phyloP scores from a whole-genome alignment of 2,113 vertebrate genomes.

The Montifringilla adamsi region DNA sequence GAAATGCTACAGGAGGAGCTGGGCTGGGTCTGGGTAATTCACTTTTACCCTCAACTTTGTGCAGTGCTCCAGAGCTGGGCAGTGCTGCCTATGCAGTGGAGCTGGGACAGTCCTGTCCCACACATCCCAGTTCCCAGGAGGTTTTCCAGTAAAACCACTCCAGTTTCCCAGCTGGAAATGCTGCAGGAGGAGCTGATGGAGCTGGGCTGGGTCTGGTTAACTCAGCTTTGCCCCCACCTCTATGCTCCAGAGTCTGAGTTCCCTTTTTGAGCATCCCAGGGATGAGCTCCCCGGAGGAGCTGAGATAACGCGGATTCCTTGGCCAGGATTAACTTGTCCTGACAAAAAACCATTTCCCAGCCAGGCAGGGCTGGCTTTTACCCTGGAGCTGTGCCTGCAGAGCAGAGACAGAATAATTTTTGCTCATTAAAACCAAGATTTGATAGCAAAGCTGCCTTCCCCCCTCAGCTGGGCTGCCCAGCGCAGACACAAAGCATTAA shows the following conservation, averaged over 20 bases:
- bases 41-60: neutral
- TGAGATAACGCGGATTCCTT: neutral
- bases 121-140: neutral
- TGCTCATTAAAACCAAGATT: neutral
- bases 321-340: neutral
- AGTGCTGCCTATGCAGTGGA: neutral
- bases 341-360: slow-evolving; percentile 20
- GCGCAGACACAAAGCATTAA: neutral
- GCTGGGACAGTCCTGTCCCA: neutral
- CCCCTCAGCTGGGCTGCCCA: neutral
- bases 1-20: neutral
- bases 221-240: neutral
- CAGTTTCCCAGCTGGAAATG: neutral
- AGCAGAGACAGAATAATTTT: slow-evolving; percentile 6
- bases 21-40: neutral
- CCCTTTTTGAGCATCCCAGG: neutral
- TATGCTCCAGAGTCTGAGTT: neutral
- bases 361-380: neutral
- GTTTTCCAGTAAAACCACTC: neutral
- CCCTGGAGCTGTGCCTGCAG: neutral
- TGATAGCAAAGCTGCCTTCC: neutral
- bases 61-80: neutral
- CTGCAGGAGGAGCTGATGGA: neutral
- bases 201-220: neutral
- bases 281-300: neutral